Evolutionary conservation across 2,888 invertebrate species (phyloP).

Genomic region (Parnassius apollo): DNA sequence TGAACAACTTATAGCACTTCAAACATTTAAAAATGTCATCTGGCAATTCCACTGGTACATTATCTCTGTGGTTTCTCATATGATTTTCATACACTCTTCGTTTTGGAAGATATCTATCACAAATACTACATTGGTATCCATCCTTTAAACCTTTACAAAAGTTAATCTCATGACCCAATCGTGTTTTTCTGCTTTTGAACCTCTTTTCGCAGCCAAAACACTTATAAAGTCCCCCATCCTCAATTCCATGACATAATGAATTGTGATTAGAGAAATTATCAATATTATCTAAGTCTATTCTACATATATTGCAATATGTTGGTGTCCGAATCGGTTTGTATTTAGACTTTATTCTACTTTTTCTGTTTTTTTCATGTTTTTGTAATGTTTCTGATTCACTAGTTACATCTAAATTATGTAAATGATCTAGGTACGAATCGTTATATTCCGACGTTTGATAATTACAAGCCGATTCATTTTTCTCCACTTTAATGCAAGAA

Average conservation of each 20-base stretch:
- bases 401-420: constrained; percentile 32
- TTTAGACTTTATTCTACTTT: constrained; percentile 36
- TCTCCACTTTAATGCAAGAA: constrained; percentile 32
- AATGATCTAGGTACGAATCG: constrained; percentile 30
- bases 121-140: constrained; percentile 61
- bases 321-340: constrained; percentile 42
- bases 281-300: constrained; percentile 44
- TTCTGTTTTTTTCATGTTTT: constrained; percentile 26
- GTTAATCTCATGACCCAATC: constrained; percentile 55
- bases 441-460: constrained; percentile 15
- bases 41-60: constrained; percentile 43
- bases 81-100: constrained; percentile 57
- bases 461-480: constrained; percentile 16
- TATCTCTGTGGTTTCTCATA: constrained; percentile 55
- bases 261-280: constrained; percentile 51
- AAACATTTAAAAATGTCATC: constrained; percentile 59
- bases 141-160: constrained; percentile 62
- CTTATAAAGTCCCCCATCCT: constrained; percentile 49
- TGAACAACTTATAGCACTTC: constrained; percentile 53
- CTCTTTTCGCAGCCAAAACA: constrained; percentile 69
- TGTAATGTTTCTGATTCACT: constrained; percentile 27
- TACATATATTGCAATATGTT: constrained; percentile 60
- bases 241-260: constrained; percentile 52
- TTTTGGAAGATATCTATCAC: constrained; percentile 53
- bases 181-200: constrained; percentile 51